phyloP scores from a whole-genome alignment of 2,888 invertebrate species.

The Drosophila kambysellisi region DNA sequence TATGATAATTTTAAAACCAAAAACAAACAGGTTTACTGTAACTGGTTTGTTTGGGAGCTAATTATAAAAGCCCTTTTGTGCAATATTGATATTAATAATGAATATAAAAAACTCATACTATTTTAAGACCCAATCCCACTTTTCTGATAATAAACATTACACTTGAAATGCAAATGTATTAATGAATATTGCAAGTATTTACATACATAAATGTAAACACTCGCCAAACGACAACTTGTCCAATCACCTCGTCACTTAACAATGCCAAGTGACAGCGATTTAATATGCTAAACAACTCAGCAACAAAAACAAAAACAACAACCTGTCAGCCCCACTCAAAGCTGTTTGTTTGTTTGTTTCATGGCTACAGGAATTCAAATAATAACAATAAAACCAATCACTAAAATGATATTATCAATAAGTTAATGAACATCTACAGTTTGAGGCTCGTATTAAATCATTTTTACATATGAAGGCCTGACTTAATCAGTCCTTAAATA shows the following conservation, averaged over 20 bases:
- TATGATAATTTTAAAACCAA: background rate
- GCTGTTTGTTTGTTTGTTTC: conserved; percentile 9
- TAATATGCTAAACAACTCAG: conserved; percentile 37
- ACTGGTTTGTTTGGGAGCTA: background rate
- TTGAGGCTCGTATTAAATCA: background rate
- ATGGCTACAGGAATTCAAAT: conserved; percentile 13
- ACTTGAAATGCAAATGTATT: conserved; percentile 8
- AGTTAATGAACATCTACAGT: background rate
- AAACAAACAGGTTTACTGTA: background rate
- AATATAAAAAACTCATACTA: background rate
- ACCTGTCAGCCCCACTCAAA: conserved; percentile 36
- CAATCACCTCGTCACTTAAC: conserved; percentile 32
- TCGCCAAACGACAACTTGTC: conserved; percentile 24
- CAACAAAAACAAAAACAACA: conserved; percentile 11
- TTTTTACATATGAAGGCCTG: background rate
- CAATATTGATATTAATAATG: background rate
- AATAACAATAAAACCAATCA: background rate
- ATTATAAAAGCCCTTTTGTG: background rate
- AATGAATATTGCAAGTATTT: conserved; percentile 32
- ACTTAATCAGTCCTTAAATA: background rate
- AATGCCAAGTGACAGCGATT: conserved; percentile 41
- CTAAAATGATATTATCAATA: background rate
- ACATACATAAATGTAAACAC: conserved; percentile 36
- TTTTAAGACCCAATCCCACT: background rate
- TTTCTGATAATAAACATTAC: background rate